Evolutionary conservation across 1,140 invertebrate species (phyloP).

Genomic region (Polypedilum vanderplanki): DNA sequence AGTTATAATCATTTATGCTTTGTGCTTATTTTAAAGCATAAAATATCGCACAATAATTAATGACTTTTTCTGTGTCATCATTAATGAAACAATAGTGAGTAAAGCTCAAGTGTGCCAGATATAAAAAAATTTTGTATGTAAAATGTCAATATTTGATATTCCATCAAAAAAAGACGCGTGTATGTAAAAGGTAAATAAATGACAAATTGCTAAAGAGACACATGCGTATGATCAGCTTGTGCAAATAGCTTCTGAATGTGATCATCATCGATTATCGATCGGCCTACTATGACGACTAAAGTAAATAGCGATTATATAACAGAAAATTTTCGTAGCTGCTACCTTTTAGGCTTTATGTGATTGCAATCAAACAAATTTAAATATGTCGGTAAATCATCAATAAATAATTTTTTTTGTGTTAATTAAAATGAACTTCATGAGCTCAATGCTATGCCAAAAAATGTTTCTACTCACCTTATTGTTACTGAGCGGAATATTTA

Average conservation of each 20-base stretch:
- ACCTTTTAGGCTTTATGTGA: too few species aligned
- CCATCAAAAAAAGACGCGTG: slow-evolving; percentile 2
- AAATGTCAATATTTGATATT: neutral
- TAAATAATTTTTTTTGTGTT: neutral
- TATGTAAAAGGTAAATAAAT: neutral
- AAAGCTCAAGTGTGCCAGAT: neutral
- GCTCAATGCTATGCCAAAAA: neutral
- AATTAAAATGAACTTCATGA: slow-evolving; percentile 1
- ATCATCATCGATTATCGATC: too few species aligned
- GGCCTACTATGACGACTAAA: too few species aligned
- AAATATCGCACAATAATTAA: neutral
- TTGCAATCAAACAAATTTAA: too few species aligned
- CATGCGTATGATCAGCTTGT: neutral
- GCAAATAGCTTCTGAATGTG: neutral
- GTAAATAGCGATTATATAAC: too few species aligned
- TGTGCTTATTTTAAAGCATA: slow-evolving; percentile 6
- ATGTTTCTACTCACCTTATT: slow-evolving; percentile 21
- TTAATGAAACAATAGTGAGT: neutral
- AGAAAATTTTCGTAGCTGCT: too few species aligned
- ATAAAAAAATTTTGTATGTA: neutral
- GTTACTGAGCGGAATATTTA: neutral
- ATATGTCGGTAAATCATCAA: too few species aligned
- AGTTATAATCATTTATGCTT: neutral
- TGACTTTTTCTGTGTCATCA: neutral
- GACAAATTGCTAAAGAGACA: neutral